phyloP scores from a whole-genome alignment of 2,888 invertebrate genomes.

The Morpho helenor region DNA sequence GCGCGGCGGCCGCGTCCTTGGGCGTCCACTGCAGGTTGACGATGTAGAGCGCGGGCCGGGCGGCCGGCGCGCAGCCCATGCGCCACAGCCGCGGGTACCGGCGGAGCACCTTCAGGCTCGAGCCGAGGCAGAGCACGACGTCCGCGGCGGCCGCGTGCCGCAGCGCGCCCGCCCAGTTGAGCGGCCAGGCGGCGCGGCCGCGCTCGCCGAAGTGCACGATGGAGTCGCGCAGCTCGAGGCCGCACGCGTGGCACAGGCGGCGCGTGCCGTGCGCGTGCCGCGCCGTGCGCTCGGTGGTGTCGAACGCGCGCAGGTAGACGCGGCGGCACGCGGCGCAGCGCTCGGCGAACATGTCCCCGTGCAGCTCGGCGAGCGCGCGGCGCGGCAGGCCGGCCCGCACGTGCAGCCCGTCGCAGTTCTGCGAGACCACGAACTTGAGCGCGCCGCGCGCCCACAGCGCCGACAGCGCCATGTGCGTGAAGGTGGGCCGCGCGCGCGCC shows the following conservation, averaged over 20 bases:
- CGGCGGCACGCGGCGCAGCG: slow-evolving; percentile 87
- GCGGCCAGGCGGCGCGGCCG: slow-evolving; percentile 89
- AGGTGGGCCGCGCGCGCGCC: slow-evolving; percentile 93
- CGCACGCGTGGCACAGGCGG: slow-evolving; percentile 91
- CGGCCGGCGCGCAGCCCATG: slow-evolving; percentile 89
- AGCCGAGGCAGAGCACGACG: slow-evolving; percentile 95
- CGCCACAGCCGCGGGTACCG: slow-evolving; percentile 97
- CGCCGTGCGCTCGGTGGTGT: slow-evolving; percentile 97
- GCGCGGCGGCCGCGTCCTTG: slow-evolving; percentile 91
- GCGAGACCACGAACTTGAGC: slow-evolving; percentile 95
- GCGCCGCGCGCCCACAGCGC: slow-evolving; percentile 89
- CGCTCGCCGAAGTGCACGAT: slow-evolving; percentile 99
- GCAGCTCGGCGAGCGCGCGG: slow-evolving; percentile 92
- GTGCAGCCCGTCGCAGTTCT: slow-evolving; percentile 98
- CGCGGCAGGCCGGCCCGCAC: slow-evolving; percentile 92
- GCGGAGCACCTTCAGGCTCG: slow-evolving; percentile 95
- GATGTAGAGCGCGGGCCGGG: slow-evolving; percentile 92
- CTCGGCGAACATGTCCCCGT: slow-evolving; percentile 98
- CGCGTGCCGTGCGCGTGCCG: slow-evolving; percentile 90
- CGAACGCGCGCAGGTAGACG: slow-evolving; percentile 92
- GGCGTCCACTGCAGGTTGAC: slow-evolving; percentile 99
- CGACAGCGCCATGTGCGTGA: slow-evolving; percentile 96
- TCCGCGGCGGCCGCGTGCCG: slow-evolving; percentile 93
- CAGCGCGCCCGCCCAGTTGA: slow-evolving; percentile 97
- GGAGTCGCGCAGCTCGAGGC: slow-evolving; percentile 86